These are phyloP conservation scores for Neoaliturus tenellus DNA, from an alignment of 2,888 invertebrate species.

Conservation along the genomic window DNA sequence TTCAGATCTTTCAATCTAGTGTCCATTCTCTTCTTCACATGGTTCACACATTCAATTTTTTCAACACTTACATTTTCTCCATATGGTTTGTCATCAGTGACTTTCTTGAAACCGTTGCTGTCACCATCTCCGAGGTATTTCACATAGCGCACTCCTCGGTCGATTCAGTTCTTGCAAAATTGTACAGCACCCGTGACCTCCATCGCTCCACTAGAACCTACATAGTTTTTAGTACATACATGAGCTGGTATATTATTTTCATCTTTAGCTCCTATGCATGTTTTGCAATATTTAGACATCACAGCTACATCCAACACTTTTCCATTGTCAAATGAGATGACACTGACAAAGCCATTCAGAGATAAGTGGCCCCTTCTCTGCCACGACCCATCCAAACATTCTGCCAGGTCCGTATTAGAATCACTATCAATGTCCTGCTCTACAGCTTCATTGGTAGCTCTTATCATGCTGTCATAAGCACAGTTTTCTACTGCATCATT, in stretches of 20 bases:
- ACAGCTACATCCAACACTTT: constrained; percentile 48
- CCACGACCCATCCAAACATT: constrained; percentile 21
- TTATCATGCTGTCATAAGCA: constrained; percentile 10
- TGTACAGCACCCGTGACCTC: constrained; percentile 14
- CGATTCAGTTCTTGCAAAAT: not conserved
- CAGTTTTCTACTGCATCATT: not conserved
- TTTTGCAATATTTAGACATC: constrained; percentile 25
- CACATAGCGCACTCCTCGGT: not conserved
- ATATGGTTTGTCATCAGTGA: not conserved
- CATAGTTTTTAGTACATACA: not conserved
- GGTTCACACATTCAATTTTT: constrained; percentile 35
- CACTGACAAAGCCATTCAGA: constrained; percentile 32
- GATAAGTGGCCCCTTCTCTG: constrained; percentile 22
- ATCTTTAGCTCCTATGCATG: not conserved
- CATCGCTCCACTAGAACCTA: constrained; percentile 35
- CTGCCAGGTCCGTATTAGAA: constrained; percentile 2
- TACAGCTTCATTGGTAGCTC: constrained; percentile 32
- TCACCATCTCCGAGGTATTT: constrained; percentile 31
- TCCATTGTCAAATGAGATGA: constrained; percentile 30
- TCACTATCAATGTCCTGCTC: not conserved
- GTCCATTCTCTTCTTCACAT: constrained; percentile 37
- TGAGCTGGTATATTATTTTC: not conserved
- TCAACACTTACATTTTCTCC: not conserved
- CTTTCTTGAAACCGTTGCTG: constrained; percentile 36
- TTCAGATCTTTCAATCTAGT: constrained; percentile 39